Evolutionary conservation across 2,797 vertebrate genomes (phyloP), one percentile per base, ranked within the genome.

Genomic region (Crypturellus tataupa): DNA sequence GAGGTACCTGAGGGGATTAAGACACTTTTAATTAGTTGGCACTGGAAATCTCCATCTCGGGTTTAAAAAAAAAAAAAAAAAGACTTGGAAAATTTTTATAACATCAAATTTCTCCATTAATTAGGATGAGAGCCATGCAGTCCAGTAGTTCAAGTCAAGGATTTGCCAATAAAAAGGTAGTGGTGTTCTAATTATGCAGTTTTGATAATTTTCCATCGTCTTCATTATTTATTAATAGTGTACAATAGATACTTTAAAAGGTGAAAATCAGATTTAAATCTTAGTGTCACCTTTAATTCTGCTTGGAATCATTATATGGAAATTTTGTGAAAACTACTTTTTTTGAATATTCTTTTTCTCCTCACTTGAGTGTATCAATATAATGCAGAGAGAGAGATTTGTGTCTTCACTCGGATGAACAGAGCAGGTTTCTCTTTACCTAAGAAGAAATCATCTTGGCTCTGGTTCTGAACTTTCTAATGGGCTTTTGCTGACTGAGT

Each of bases 11-110:
- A 90, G 58, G 87, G 63, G 87, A 96, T 96, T 94, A 96, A 94
- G 81, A 73, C 33, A 39, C 31, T 93, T 87, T 29, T 97, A 94
- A 96, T 97, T 97, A 75, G 88, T 84, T 85, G 75, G 83, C 15
- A 70, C 68, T 94, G 94, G 92, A 96, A 96, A 97, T 94, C 92
- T 95, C 85, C 93, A 84, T 35, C 90, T 89, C 71, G 2, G 80
- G 53, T 69, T 91, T 67, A 46, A 53, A 49, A 72, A 47, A 72
- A 56, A 93, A 76, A 18, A 77, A 71, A 84, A 85, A 42, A 80
- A 79, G 91, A 91, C 89, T 95, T 96, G 92, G 90, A 93, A 92
- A 85, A 79, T 96, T 95, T 95, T 94, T 91, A 47, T 89, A 80
- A 78, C 37, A 47, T 72, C 87, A 58, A 65, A 75, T 96, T 91